Evolutionary conservation across 1,140 invertebrate genomes (phyloP), one percentile per base, ranked within the genome.

Genomic region (Drosophila pachea): DNA sequence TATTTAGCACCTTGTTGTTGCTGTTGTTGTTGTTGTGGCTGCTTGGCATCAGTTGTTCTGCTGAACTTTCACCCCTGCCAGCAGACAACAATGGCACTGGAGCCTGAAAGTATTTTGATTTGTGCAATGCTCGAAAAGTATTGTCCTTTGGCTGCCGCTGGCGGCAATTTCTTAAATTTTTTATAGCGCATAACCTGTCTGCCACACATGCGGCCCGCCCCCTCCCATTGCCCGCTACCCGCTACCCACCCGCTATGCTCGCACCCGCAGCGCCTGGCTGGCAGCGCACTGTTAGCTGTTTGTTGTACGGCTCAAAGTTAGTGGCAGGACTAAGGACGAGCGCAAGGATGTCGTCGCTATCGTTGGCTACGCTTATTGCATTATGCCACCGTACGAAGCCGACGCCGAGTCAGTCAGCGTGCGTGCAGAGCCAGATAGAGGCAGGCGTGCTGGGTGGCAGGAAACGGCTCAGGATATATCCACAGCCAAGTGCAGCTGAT

Each of bases 151-250:
- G 76, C 71, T 77, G 74, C 74, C 66, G 38, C 52, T 74, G 79
- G 69, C 74, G 74, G 79, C 73, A 84, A 83, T 84, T 83, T 84
- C 79, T 84, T 84, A 84, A 84, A 83, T 83, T 84, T 83, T 84
- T 83, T 83, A 83, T 83, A 76, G 79, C 79, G 76, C 79, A 83
- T 83, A 83, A 83, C 79, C 79, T 83, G 79, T 83, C 79, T 83
- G 79, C 50, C 79, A 84, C 79, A 83, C 79, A 83, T 84, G 81
- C 74, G 76, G 68, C 54, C 35, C 45, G 7, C 9, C 22, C 6
- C n/a, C n/a, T n/a, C n/a, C n/a, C n/a, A n/a, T n/a, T n/a, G n/a
- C n/a, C n/a, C n/a, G n/a, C n/a, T n/a, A n/a, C n/a, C 7, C 0
- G 7, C 9, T 16, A 6, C 9, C 48, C 48, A 38, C 48, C 53